Percentiles rank a stretch among this genome's conserved stretches.
Evolutionary conservation across 1,140 invertebrate genomes (phyloP).

Genomic region (Oedothorax gibbosus): DNA sequence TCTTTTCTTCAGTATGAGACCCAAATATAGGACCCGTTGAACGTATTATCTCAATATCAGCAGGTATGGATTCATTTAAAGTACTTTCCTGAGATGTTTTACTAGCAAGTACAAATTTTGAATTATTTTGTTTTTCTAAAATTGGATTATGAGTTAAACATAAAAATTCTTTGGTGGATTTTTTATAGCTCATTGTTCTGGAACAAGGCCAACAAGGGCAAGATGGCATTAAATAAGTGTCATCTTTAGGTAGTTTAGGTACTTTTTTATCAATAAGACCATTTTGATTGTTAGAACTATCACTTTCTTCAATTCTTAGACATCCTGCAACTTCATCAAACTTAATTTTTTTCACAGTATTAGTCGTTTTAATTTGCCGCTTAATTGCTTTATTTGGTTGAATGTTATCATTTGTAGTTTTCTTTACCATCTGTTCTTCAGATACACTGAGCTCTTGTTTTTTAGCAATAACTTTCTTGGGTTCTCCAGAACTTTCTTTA

Average conservation of each 20-base stretch:
- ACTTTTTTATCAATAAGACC: neutral
- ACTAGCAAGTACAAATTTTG: neutral
- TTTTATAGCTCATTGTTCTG: conserved; percentile 5
- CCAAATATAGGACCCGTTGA: neutral
- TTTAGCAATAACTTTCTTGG: too few species aligned
- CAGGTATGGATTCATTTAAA: neutral
- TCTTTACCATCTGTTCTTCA: too few species aligned
- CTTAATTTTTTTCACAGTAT: neutral
- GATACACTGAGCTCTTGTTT: too few species aligned
- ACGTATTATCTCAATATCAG: neutral
- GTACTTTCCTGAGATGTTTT: neutral
- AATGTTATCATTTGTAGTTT: too few species aligned
- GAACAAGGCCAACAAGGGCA: conserved; percentile 28
- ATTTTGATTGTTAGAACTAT: conserved; percentile 6
- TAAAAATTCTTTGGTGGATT: conserved; percentile 1
- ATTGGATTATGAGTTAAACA: neutral
- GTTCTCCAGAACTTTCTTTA: neutral
- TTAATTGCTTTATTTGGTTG: too few species aligned
- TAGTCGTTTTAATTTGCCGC: neutral
- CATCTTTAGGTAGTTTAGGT: neutral
- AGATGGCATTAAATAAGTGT: neutral
- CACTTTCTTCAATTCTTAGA: neutral
- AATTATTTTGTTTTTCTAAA: too few species aligned
- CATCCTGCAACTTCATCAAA: neutral
- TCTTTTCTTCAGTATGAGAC: too few species aligned